Percentiles rank a stretch among this genome's conserved stretches.
These are phyloP conservation scores for Dryas iulia DNA, from an alignment of 1,140 invertebrate species.

Conservation along the genomic window DNA sequence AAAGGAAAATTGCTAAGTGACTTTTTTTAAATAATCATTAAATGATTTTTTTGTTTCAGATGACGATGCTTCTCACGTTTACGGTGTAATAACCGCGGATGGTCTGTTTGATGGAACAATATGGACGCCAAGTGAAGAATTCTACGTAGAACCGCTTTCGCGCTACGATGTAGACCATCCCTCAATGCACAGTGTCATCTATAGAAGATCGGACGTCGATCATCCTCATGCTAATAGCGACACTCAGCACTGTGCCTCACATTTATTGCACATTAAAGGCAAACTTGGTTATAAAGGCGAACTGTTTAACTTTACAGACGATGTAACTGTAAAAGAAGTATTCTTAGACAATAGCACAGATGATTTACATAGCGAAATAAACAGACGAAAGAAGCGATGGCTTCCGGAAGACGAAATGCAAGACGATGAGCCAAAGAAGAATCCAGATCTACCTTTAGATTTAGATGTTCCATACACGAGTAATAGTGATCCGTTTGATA, in stretches of 20 bases:
- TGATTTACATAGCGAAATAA: slow-evolving; percentile 62
- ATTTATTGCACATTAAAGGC: slow-evolving; percentile 81
- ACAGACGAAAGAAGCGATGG: slow-evolving; percentile 74
- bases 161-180: slow-evolving; percentile 84
- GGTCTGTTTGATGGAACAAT: slow-evolving; percentile 95
- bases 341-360: slow-evolving; percentile 53
- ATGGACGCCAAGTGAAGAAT: slow-evolving; percentile 87
- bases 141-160: slow-evolving; percentile 92
- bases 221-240: slow-evolving; percentile 79
- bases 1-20: neutral
- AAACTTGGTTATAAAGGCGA: slow-evolving; percentile 60
- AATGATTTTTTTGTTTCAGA: slow-evolving; percentile 81
- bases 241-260: slow-evolving; percentile 78
- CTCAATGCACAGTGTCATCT: slow-evolving; percentile 90
- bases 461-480: slow-evolving; percentile 83
- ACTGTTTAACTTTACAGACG: slow-evolving; percentile 65
- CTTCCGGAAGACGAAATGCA: slow-evolving; percentile 80
- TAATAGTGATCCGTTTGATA: slow-evolving; percentile 79
- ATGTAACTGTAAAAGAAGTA: slow-evolving; percentile 42
- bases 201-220: slow-evolving; percentile 89
- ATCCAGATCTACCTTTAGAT: slow-evolving; percentile 83
- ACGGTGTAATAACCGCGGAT: slow-evolving; percentile 91
- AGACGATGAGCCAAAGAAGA: slow-evolving; percentile 79
- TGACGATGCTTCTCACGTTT: slow-evolving; percentile 90
- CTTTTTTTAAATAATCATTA: neutral